Evolutionary conservation across 2,113 vertebrate species (phyloP).

Genomic region (Chelonoidis abingdonii): DNA sequence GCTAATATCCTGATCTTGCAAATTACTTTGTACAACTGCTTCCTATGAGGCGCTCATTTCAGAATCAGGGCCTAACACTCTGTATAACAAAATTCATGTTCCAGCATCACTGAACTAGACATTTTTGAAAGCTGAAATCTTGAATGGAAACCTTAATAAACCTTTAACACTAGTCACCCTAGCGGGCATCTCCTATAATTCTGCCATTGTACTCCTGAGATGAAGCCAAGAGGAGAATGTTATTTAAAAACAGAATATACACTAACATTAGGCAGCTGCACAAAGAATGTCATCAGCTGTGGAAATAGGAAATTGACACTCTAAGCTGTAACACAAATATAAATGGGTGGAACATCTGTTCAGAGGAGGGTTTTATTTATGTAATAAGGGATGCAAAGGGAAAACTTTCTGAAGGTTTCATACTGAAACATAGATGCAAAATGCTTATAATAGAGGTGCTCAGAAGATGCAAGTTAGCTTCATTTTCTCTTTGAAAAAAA

Average conservation of each 20-base stretch:
- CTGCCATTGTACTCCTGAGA: not conserved
- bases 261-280: not conserved
- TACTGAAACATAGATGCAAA: constrained; percentile 6
- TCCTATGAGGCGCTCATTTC: not conserved
- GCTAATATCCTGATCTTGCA: not conserved
- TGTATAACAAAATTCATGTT: not conserved
- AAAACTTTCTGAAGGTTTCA: not conserved
- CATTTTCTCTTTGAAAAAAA: not conserved
- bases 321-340: not conserved
- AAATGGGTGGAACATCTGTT: not conserved
- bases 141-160: not conserved
- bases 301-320: constrained; percentile 25
- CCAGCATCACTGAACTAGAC: not conserved
- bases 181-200: not conserved
- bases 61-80: not conserved
- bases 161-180: not conserved
- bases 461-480: not conserved
- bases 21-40: not conserved
- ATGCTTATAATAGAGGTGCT: not conserved
- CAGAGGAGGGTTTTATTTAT: constrained; percentile 7
- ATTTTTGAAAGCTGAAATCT: constrained; percentile 5
- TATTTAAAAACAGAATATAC: not conserved
- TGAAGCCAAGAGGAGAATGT: constrained; percentile 24
- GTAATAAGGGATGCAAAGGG: not conserved
- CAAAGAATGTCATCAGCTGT: not conserved